Base-by-base conservation (phyloP, 2,888 invertebrate genomes). In the Rambutsinella grinnellia region DNA sequence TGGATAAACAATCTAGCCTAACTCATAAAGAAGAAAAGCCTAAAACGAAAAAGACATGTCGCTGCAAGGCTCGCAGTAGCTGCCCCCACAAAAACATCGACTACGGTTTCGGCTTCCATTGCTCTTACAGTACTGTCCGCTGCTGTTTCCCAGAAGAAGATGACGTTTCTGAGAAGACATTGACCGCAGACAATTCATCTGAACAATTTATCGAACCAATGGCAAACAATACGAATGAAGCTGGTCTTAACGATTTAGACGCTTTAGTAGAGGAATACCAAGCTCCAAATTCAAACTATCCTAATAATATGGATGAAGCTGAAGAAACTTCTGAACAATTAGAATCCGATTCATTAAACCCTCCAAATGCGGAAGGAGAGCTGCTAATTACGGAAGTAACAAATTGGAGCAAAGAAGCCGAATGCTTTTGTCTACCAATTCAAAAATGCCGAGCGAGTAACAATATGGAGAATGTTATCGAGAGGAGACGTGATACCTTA, bases 101-200 rank as follows among this genome's bases (percentile, higher is more conserved):
- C 63, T 82, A 83, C 67, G 76, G 79, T 21, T 81, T 82, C 53
- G 80, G 82, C 17, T 82, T 80, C 47, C 66, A 80, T 23, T 83
- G 83, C 23, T 62, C 81, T 0, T 79, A 82, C 67, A 78, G 68
- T 65, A 80, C 76, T 27, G 81, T 83, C 15, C 79, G 79, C 21
- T 83, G 83, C 49, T 83, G 83, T 47, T 69, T 77, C 51, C 79
- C 83, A 1, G 63, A 71, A 56, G 36, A 23, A 15, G 54, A 61
- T 27, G 65, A 49, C 13, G 17, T 36, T 10, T 60, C 58, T 8
- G 58, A 56, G 17, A 17, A 26, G 0, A 46, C n/a, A 24, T 26
- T 8, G 23, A 51, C 57, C 19, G n/a, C 21, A 15, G 24, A 26
- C n/a, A 54, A 23, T 6, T 17, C n/a, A 13, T 46, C 44, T 44